Base-by-base conservation (phyloP, 2,888 invertebrate species). In the Biston stratarius region DNA sequence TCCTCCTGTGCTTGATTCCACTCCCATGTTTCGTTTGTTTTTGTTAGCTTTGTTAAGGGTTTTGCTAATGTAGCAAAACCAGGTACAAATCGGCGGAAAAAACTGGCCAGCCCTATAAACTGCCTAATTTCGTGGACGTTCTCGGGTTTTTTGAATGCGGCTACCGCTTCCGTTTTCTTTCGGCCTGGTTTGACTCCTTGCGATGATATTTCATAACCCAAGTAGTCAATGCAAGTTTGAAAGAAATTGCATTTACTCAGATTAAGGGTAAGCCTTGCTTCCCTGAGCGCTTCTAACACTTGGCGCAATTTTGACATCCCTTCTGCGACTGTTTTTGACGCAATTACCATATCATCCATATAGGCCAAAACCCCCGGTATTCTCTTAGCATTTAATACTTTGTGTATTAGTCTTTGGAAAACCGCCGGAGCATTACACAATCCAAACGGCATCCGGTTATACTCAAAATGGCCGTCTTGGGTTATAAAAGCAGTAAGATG, bases 161-260 rank as follows among this genome's bases (percentile, higher is more conserved):
- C 10, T n/a, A 62, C 62, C 0, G 62, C 62, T 42, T 24, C 9
- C 0, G 11, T 56, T n/a, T 62, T 62, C 6, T 8, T 40, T 1
- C 7, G 0, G 1, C 55, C 55, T 38, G 62, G 62, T 5, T 24
- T 12, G 5, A 62, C 5, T 5, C 56, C 62, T 2, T 34, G 9
- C 10, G 6, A 14, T 0, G 38, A 40, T 0, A 62, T 49, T 8
- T 56, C 49, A 11, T 40, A 56, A 3, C 62, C 55, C 6, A 62
- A 24, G 33, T 55, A 62, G 9, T 62, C 55, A 1, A 62, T 40
- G 0, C 24, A 38, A 0, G n/a, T 11, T n/a, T 40, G 38, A 0
- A 62, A 11, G 8, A 56, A 62, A 33, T 48, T n/a, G 9, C 62
- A 62, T 49, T 62, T 62, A 2, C 12, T 5, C 6, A 55, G 14